Evolutionary conservation across 2,113 vertebrate genomes (phyloP), one percentile per base, ranked within the genome.

Genomic region (Heterotis niloticus): DNA sequence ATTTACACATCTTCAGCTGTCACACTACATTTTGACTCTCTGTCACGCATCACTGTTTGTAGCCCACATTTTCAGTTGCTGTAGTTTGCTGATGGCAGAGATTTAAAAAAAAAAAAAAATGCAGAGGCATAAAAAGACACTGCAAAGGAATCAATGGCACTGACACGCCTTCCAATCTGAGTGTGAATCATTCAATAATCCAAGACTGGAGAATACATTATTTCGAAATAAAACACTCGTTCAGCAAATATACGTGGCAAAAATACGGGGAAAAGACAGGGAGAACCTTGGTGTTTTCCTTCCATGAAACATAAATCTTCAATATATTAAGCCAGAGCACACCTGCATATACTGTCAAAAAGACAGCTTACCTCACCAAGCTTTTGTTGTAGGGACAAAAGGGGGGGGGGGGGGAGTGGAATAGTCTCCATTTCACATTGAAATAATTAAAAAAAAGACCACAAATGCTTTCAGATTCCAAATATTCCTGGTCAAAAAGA

Each of bases 371-470:
- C 28, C 17, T 13, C 28, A 20, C 4, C 59, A 24, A 26, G 20
- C 26, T 5, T 26, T 60, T 73, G 54, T 51, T 64, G 60, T 18
- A 44, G 51, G 34, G 65, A 10, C n/a, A n/a, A n/a, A n/a, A 7
- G 34, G 34, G 7, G 34, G 34, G 34, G 7, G 7, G 7, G 7
- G 7, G 7, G 7, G 44, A 79, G 75, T n/a, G 20, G 23, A 24
- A 75, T 75, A 65, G 29, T 60, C 24, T 66, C 57, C 68, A 72
- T 79, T 79, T 79, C 56, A 66, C 11, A 54, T 23, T 24, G 10
- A 66, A 79, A 64, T 75, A 75, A 80, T 80, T 67, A 26, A 75
- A 79, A 75, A 79, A 71, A 69, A 26, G 68, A 78, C 20, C 52
- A 26, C 17, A 62, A 71, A 62, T 29, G 69, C 70, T 74, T 75